Base-by-base conservation (phyloP, 2,113 vertebrate species). In the Xenopus borealis region DNA sequence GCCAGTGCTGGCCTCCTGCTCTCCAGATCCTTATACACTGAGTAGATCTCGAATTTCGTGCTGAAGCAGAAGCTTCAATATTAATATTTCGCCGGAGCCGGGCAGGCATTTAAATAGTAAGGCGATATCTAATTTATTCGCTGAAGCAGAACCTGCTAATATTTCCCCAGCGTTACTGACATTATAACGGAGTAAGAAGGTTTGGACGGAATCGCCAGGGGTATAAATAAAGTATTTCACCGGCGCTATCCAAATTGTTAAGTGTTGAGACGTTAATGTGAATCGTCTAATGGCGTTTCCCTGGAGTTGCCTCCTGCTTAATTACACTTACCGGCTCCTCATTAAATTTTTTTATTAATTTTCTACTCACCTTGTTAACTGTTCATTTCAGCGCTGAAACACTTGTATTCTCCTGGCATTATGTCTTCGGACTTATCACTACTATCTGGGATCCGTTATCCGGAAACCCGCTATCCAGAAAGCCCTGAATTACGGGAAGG, bases 131-230 rank as follows among this genome's bases (percentile, higher is more conserved):
- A 47, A 76, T 76, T 76, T 76, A 69, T 69, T 69, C 68, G 45
- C 66, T 69, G 66, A 75, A 75, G 72, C 64, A 69, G 72, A 75
- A 69, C 57, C 27, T 69, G 11, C 72, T 75, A 75, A 75, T 75
- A 69, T 75, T 69, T 75, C 72, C 66, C 72, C 23, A 62, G 72
- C 23, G 19, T 52, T 62, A 61, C 7, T 30, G 40, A 69, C 66
- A 47, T 58, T 65, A 69, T 74, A 69, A 75, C 72, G 61, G 66
- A 62, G 45, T 69, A 62, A 74, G 50, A 40, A 67, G 72, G 57
- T 69, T 75, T 53, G 65, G 61, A 68, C 68, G 57, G 52, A 40
- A 69, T 75, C 52, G 66, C 44, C 72, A 52, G 12, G 57, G 30
- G 66, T 67, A 76, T 69, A 63, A 69, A 76, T 76, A 62, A 63